Base-by-base conservation (phyloP, 2,888 invertebrate genomes). In the Microplitis deprimator region DNA sequence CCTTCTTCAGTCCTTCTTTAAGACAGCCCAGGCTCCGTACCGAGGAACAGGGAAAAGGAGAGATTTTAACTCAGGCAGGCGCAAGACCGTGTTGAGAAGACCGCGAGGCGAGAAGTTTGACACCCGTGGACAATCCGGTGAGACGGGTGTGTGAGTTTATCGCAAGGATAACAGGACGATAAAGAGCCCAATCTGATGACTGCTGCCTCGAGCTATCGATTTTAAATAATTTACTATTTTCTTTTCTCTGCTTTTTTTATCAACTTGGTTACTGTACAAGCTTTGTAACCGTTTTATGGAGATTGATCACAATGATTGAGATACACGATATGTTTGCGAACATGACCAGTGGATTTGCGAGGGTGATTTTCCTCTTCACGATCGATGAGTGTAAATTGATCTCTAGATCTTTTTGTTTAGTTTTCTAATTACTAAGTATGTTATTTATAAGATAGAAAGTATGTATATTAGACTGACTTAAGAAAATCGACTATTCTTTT, bases 131-230 rank as follows among this genome's bases (percentile, higher is more conserved):
- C 77, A 77, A 77, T 77, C 71, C 71, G 68, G 71, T 68, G 68
- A 61, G 73, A 75, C 74, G 65, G 74, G 39, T 50, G 41, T 17
- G 59, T 62, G 67, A 67, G 67, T 40, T 61, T 72, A 50, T 74
- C 76, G 83, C 83, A 84, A 83, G 83, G 83, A 83, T 84, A 84
- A 84, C 84, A 82, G 81, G 83, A 81, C 80, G 84, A 84, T 84
- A 84, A 84, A 84, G 82, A 83, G 79, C 82, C 82, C 82, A 84
- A 84, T 84, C 80, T 81, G 80, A 80, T 64, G 50, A 50, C 29
- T 50, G 5, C 65, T 62, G 64, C 73, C 77, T 40, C 64, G 60
- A 50, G 68, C 72, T 29, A 72, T 61, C 61, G 50, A 70, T 38
- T 29, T 62, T 59, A 62, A 38, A 59, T 29, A 29, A 29, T 29